Evolutionary conservation across 2,888 invertebrate species (phyloP), one percentile per base, ranked within the genome.

Genomic region (Augochlorella aurata): DNA sequence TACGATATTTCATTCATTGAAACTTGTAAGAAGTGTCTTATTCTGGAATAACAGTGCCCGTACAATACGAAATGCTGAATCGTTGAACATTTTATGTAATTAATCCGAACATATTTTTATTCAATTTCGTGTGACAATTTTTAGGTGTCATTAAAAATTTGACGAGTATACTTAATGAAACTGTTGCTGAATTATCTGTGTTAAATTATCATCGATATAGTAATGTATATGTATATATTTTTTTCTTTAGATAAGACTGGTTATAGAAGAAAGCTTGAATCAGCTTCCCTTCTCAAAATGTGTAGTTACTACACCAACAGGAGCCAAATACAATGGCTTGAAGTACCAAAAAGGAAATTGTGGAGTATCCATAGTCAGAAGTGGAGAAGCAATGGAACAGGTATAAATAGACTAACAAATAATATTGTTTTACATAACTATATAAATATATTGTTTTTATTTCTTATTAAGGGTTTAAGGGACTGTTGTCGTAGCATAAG

Each of bases 401-500:
- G 96, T 96, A 74, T 44, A 52, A 45, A 12, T 44, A n/a, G 1
- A 8, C 16, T 29, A 10, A 12, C 1, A 0, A 0, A 38, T 65
- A 38, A 10, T 4, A 44, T 44, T 12, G 5, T 0, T 21, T 63
- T 38, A 58, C 0, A 1, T 9, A 65, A 5, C 12, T 44, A 1
- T 44, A 10, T 9, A 38, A 12, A 67, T 70, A 18, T 50, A n/a
- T 24, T 21, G 58, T 8, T 5, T 38, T 44, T 68, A 54, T 21
- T n/a, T 0, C 45, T 81, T 75, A 92, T 93, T 38, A 89, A 96
- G 96, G 98, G 98, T 8, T 94, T 98, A 66, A 95, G 99, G 58
- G 99, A 99, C 93, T 99, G 99, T 93, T 99, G 99, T 94, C 96
- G 99, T 5, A 99, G 99, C 10, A 99, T 99, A 91, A 95, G 99